These are phyloP conservation scores for Triplophysa bombifrons DNA, from an alignment of 2,797 vertebrate genomes.

Conservation along the genomic window DNA sequence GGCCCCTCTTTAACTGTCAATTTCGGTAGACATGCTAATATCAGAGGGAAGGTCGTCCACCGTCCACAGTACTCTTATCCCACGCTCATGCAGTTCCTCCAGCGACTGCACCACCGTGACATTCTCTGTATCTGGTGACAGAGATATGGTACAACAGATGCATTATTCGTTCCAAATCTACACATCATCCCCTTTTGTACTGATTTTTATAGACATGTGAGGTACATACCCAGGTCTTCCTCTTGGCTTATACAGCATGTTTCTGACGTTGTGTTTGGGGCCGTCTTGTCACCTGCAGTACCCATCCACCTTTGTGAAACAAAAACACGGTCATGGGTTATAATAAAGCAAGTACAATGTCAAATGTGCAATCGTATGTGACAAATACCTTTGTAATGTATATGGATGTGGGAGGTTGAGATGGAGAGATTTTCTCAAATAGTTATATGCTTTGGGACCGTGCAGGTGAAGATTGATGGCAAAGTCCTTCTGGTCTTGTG, in stretches of 20 bases:
- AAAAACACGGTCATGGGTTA: not conserved
- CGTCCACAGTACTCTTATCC: slow-evolving; percentile 19
- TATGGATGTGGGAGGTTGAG: slow-evolving; percentile 34
- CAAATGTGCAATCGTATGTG: not conserved
- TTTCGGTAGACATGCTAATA: not conserved
- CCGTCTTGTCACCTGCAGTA: slow-evolving; percentile 22
- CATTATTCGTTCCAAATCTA: slow-evolving; percentile 14
- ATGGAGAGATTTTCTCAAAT: slow-evolving; percentile 34
- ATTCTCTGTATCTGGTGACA: slow-evolving; percentile 3
- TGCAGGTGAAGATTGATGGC: slow-evolving; percentile 41
- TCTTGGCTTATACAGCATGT: not conserved
- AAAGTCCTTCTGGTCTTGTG: slow-evolving; percentile 51
- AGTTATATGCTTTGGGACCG: slow-evolving; percentile 46
- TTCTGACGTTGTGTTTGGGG: slow-evolving; percentile 16
- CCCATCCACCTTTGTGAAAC: slow-evolving; percentile 29
- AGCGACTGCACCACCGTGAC: slow-evolving; percentile 17
- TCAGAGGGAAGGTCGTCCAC: slow-evolving; percentile 42
- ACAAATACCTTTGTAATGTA: slow-evolving; percentile 39
- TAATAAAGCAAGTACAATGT: not conserved
- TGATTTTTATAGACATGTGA: slow-evolving; percentile 34
- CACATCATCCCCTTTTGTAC: slow-evolving; percentile 29
- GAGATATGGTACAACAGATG: not conserved
- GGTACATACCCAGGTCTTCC: slow-evolving; percentile 25
- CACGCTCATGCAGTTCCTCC: slow-evolving; percentile 14
- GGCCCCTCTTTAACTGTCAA: not conserved